Evolutionary conservation across 2,797 vertebrate genomes (phyloP).

Genomic region (Sebastes melanostomus): DNA sequence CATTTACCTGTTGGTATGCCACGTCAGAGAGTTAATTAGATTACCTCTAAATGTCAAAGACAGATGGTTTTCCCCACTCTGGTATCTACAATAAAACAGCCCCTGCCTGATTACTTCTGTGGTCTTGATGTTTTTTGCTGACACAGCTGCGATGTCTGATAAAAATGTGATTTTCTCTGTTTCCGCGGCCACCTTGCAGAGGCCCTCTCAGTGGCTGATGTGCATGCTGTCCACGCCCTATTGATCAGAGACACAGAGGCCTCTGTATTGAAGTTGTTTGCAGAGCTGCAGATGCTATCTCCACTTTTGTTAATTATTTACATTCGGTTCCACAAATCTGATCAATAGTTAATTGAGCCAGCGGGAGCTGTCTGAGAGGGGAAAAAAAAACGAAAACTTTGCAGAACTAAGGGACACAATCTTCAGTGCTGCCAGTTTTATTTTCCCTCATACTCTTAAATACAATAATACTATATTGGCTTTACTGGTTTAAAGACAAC

Average conservation of each 20-base stretch:
- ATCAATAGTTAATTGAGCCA: constrained; percentile 80
- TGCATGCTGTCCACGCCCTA: constrained; percentile 54
- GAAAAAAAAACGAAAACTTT: constrained; percentile 53
- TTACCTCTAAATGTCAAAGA: constrained; percentile 49
- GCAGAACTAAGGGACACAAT: constrained; percentile 35
- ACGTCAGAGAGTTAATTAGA: constrained; percentile 34
- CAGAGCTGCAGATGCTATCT: constrained; percentile 76
- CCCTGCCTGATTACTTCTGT: constrained; percentile 37
- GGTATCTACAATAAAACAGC: constrained; percentile 59
- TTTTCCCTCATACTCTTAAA: constrained; percentile 2
- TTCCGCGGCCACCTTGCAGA: constrained; percentile 52
- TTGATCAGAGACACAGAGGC: constrained; percentile 69
- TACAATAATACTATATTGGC: background rate
- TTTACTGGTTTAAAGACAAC: constrained; percentile 25
- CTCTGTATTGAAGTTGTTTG: constrained; percentile 68
- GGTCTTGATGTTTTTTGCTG: constrained; percentile 64
- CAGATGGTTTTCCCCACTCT: constrained; percentile 22
- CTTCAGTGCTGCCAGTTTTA: constrained; percentile 22
- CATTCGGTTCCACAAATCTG: constrained; percentile 72
- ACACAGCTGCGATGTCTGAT: constrained; percentile 67
- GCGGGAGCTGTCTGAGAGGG: constrained; percentile 41
- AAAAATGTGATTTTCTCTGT: constrained; percentile 64
- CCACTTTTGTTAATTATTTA: constrained; percentile 77
- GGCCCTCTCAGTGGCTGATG: constrained; percentile 48
- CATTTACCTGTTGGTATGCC: constrained; percentile 13